Base-by-base conservation (phyloP, 1,140 invertebrate genomes). In the Lepidotrigona ventralis region DNA sequence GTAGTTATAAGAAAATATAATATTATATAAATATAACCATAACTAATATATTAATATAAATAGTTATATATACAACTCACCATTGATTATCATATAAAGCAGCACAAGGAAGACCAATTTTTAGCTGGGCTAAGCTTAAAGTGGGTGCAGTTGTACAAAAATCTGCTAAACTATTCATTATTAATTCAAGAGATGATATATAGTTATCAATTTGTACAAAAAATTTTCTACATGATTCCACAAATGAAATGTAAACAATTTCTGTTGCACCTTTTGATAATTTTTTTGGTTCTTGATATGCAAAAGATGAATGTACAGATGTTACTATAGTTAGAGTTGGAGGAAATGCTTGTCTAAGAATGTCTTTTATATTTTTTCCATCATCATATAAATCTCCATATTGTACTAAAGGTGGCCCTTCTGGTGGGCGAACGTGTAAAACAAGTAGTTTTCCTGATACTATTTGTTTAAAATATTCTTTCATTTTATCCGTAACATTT, bases 71-170 rank as follows among this genome's bases (percentile, higher is more conserved):
- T 63, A 53, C 4, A 71, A 88, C 94, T 86, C 97, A 98, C 96
- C 97, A 98, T 74, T 95, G 94, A 46, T 93, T 95, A 85, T 95
- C 95, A 85, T 96, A 98, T 60, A 96, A 93, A 1, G 97, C 97
- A 89, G 96, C 96, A 91, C 97, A 98, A 0, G 96, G 95, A 60
- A 96, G 94, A 12, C 96, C 96, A 51, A 94, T 76, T 26, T 93
- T 92, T 0, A 96, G 83, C 51, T 95, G 92, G 11, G 95, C 88
- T 21, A 91, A 91, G 33, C 93, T 94, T 54, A 95, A 91, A 3
- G 93, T 93, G 53, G 93, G 90, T 21, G 89, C 90, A 26, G 60
- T 82, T 83, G 76, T 77, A 54, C 85, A 89, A 53, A 75, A 87
- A 51, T 88, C 68, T n/a, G 81, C 54, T 29, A 93, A 85, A 53